These are phyloP conservation scores for Bujurquina vittata DNA, from an alignment of 2,113 vertebrate genomes.

Conservation along the genomic window DNA sequence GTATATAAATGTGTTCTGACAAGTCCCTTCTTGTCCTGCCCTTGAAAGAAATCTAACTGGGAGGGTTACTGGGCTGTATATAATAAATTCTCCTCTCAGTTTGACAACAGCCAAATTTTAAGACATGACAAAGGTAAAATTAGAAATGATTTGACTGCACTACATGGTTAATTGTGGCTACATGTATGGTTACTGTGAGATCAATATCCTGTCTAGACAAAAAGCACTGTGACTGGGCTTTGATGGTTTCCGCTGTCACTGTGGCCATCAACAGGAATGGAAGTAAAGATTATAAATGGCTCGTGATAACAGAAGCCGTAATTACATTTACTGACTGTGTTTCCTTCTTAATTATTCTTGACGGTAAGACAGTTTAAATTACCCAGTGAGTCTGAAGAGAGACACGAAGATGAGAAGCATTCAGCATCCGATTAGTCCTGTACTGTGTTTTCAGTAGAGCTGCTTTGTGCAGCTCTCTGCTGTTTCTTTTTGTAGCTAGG, in stretches of 20 bases:
- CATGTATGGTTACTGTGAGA: not conserved
- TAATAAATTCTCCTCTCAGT: not conserved
- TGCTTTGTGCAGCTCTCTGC: slow-evolving; percentile 55
- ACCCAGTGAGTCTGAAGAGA: slow-evolving; percentile 13
- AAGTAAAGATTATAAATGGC: slow-evolving; percentile 5
- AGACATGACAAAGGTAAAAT: not conserved
- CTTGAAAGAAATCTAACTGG: not conserved
- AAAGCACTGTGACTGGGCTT: not conserved
- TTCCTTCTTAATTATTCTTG: not conserved
- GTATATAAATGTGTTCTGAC: not conserved
- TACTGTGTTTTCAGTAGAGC: not conserved
- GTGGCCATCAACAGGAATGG: not conserved
- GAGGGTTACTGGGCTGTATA: not conserved
- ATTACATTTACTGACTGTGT: not conserved
- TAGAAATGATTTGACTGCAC: slow-evolving; percentile 9
- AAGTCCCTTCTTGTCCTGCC: not conserved
- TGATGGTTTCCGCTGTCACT: not conserved
- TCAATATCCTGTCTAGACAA: not conserved
- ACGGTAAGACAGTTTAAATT: not conserved
- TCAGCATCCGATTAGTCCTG: slow-evolving; percentile 20
- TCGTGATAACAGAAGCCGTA: not conserved
- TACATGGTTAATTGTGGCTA: not conserved
- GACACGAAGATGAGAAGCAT: not conserved
- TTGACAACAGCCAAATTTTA: not conserved
- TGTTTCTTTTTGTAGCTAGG: slow-evolving; percentile 93